phyloP scores from a whole-genome alignment of 2,888 invertebrate genomes.

The Muschampia plurimacula region DNA sequence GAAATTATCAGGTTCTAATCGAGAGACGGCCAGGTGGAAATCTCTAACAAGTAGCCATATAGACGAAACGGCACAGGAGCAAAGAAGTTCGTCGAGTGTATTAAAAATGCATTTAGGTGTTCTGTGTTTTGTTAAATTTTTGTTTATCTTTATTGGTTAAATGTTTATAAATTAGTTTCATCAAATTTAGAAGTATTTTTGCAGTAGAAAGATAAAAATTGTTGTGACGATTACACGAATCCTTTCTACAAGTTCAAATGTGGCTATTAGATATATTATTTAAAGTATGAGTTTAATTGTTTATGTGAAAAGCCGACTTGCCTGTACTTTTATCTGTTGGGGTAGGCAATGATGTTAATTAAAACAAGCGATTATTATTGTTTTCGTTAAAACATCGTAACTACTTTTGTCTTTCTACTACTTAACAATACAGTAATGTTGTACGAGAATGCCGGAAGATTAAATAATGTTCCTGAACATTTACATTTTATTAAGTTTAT shows the following conservation, averaged over 20 bases:
- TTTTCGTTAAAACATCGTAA: background rate
- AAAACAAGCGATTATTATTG: background rate
- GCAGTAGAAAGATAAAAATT: background rate
- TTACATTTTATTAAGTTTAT: background rate
- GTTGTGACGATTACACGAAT: background rate
- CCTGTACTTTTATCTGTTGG: background rate
- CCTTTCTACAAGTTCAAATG: background rate
- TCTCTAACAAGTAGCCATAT: conserved; percentile 44
- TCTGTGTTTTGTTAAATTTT: conserved; percentile 43
- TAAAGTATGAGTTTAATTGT: background rate
- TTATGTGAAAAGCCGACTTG: background rate
- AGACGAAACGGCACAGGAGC: conserved; percentile 55
- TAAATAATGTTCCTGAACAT: background rate
- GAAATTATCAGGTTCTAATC: conserved; percentile 70
- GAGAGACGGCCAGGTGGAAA: conserved; percentile 65
- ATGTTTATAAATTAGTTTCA: background rate
- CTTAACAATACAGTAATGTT: background rate
- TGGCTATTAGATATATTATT: background rate
- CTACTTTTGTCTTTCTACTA: background rate
- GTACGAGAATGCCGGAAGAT: background rate
- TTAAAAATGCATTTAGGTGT: conserved; percentile 44
- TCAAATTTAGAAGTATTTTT: background rate
- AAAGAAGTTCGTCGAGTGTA: conserved; percentile 50
- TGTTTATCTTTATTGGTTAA: conserved; percentile 29
- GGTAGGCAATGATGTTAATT: background rate